Base-by-base conservation (phyloP, 2,797 vertebrate genomes). In the Mus minutoides region DNA sequence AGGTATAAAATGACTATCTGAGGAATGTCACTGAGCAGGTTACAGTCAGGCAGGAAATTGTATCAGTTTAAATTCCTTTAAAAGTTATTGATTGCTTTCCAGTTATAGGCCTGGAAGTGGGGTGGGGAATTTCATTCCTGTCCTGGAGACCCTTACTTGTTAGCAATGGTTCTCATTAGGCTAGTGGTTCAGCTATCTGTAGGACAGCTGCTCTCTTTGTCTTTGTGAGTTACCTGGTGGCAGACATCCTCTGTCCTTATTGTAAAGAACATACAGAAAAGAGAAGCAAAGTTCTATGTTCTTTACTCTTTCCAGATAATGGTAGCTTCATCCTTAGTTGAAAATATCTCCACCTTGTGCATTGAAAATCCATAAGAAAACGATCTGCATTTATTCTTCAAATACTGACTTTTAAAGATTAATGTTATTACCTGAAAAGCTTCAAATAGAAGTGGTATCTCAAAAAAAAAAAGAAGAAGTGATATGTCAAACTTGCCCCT, bases 401-500 rank as follows among this genome's bases (percentile, higher is more conserved):
- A 96, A 88, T 83, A 4, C 22, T 89, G 31, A 26, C 60, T 92
- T 69, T 92, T 37, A 10, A 89, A 88, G 88, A 17, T 89, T 79
- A 83, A 91, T 3, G 22, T 78, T 89, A 89, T 17, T 7, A 93
- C 58, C 1, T 64, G 34, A 22, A 71, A 60, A 94, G 85, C 73
- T 88, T 94, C 69, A 91, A 16, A 95, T 91, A 85, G 75, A 96
- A 90, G 43, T 21, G 64, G n/a, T 17, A 21, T 37, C 56, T 93
- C 37, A 49, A 22, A 71, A 34, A 91, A 22, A 95, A 58, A 21
- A 46, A 46, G 46, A 91, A 84, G 69, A 96, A 88, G 49, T 29
- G 69, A 19, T 21, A 21, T 29, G 52, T 94, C 37, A 46, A 26
- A 69, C 19, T 91, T 85, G 6, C 60, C 52, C 71, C 26, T 17